phyloP scores from a whole-genome alignment of 2,888 invertebrate genomes.

The Panzeria rudis region DNA sequence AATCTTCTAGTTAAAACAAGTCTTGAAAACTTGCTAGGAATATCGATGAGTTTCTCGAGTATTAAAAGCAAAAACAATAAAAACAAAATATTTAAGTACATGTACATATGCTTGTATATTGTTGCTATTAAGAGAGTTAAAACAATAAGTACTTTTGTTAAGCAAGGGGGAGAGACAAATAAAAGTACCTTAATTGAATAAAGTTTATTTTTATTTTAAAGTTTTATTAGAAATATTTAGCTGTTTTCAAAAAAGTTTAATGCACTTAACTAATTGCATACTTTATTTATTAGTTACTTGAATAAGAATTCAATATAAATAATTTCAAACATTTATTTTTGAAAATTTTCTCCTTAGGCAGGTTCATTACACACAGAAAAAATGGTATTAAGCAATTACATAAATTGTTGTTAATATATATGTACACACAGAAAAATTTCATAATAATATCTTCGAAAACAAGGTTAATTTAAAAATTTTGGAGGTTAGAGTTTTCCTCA shows the following conservation, averaged over 20 bases:
- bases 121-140: not conserved
- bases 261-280: not conserved
- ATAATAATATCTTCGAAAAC: no score
- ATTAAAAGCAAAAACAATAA: conserved; percentile 68
- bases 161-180: not conserved
- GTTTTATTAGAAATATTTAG: not conserved
- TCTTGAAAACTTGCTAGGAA: conserved; percentile 63
- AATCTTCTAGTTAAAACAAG: conserved; percentile 49
- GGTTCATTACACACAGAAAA: no score
- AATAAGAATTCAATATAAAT: no score
- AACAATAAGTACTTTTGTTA: not conserved
- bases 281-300: not conserved
- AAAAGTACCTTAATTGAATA: not conserved
- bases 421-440: no score
- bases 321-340: no score
- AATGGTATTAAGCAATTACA: no score
- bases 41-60: conserved; percentile 64
- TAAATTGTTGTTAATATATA: no score
- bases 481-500: no score
- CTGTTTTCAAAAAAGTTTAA: not conserved
- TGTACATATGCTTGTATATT: not conserved
- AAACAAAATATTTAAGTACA: not conserved
- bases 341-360: no score
- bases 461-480: no score
- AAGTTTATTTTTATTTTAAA: not conserved